Conservation (phyloP, 2,888 invertebrate species). For the Cerceris rybyensis region DNA sequence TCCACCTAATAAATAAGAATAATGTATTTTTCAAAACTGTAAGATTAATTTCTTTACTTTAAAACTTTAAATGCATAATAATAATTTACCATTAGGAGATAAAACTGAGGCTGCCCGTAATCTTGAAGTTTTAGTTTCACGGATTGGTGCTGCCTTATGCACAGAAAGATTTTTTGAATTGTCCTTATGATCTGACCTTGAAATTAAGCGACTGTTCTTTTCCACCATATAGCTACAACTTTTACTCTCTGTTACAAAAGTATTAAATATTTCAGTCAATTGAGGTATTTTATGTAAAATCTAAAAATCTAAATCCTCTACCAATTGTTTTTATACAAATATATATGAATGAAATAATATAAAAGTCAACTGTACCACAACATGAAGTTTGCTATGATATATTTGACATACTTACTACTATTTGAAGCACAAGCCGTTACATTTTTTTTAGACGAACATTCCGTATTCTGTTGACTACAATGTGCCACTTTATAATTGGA, state of each 20-base stretch:
- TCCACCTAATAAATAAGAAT: constrained; percentile 48
- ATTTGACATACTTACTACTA: constrained; percentile 40
- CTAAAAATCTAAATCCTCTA: constrained; percentile 9
- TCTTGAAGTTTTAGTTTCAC: constrained; percentile 75
- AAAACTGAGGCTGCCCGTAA: constrained; percentile 74
- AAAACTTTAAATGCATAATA: background rate
- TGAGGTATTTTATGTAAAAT: constrained; percentile 23
- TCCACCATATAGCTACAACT: constrained; percentile 52
- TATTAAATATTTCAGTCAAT: constrained; percentile 24
- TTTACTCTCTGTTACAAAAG: constrained; percentile 50
- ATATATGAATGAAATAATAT: constrained; percentile 4
- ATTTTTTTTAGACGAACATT: constrained; percentile 55
- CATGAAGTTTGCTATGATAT: background rate
- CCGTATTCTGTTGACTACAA: constrained; percentile 55
- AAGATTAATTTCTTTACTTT: background rate
- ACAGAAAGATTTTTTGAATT: constrained; percentile 57
- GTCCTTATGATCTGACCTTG: constrained; percentile 67
- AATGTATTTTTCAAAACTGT: background rate
- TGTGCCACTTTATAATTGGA: constrained; percentile 40
- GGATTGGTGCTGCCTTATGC: constrained; percentile 68
- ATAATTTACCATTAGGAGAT: constrained; percentile 68
- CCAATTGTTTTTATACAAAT: constrained; percentile 28
- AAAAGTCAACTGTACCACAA: background rate
- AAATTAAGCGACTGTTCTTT: constrained; percentile 82
- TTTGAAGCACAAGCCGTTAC: constrained; percentile 37